phyloP scores from a whole-genome alignment of 2,113 vertebrate species.

The Lagopus leucura region DNA sequence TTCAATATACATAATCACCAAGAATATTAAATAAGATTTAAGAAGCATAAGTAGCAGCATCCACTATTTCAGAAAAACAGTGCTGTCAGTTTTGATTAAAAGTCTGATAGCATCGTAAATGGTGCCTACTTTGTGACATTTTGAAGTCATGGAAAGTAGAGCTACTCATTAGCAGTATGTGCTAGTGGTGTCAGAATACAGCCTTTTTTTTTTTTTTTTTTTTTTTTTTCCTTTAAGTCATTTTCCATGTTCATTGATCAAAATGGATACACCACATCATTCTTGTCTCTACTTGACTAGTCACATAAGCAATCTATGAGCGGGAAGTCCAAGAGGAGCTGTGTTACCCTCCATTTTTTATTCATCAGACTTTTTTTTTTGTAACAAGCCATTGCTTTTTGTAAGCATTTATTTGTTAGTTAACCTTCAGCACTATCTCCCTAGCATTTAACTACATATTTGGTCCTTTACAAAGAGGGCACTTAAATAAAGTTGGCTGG shows the following conservation, averaged over 20 bases:
- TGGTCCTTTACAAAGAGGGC: neutral
- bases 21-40: neutral
- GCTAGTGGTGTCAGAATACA: neutral
- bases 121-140: neutral
- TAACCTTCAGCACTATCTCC: neutral
- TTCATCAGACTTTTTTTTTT: neutral
- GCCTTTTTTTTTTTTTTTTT: neutral
- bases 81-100: neutral
- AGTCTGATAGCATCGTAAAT: neutral
- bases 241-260: neutral
- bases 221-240: neutral
- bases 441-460: neutral
- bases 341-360: neutral
- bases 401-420: neutral
- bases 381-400: neutral
- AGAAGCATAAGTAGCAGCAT: neutral
- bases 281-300: neutral
- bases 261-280: neutral
- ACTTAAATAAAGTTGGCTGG: neutral
- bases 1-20: neutral
- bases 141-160: neutral
- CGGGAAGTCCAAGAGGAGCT: neutral
- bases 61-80: neutral
- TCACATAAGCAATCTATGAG: neutral
- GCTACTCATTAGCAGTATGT: neutral